These are phyloP conservation scores for Hemicordylus capensis DNA, from an alignment of 2,113 vertebrate species.

Conservation along the genomic window DNA sequence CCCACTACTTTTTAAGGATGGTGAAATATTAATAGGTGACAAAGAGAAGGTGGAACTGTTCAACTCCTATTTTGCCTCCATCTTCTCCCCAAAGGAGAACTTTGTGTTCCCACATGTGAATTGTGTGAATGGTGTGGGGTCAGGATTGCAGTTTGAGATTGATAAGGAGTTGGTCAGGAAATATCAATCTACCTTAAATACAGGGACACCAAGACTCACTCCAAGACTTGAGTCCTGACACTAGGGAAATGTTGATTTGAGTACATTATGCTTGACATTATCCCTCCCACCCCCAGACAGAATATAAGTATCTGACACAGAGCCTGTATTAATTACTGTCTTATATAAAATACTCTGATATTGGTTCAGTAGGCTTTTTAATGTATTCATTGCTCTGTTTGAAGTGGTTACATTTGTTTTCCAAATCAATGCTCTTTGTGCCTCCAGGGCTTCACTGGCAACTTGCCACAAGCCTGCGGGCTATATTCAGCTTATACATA, in stretches of 20 bases:
- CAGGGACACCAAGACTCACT: too few species aligned
- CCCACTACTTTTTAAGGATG: too few species aligned
- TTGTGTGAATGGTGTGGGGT: too few species aligned
- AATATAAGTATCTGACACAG: background rate
- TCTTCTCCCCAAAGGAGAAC: too few species aligned
- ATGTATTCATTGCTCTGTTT: background rate
- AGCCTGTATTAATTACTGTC: conserved; percentile 35
- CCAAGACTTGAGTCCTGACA: background rate
- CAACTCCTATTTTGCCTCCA: too few species aligned
- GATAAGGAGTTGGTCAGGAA: too few species aligned
- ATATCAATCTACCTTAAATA: too few species aligned
- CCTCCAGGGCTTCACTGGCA: conserved; percentile 40
- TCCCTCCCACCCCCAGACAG: conserved; percentile 9
- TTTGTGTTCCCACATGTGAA: too few species aligned
- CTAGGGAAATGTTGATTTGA: background rate
- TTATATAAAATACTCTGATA: conserved; percentile 8
- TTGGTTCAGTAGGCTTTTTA: background rate
- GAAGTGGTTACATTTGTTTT: background rate
- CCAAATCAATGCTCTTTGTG: conserved; percentile 45
- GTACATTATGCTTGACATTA: background rate
- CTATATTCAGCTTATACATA: conserved; percentile 38
- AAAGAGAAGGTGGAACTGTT: too few species aligned
- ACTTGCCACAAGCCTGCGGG: conserved; percentile 50
- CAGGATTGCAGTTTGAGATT: too few species aligned
- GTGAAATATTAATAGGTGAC: too few species aligned